These are phyloP conservation scores for Spilosoma lubricipeda DNA, from an alignment of 2,888 invertebrate species.

Conservation along the genomic window DNA sequence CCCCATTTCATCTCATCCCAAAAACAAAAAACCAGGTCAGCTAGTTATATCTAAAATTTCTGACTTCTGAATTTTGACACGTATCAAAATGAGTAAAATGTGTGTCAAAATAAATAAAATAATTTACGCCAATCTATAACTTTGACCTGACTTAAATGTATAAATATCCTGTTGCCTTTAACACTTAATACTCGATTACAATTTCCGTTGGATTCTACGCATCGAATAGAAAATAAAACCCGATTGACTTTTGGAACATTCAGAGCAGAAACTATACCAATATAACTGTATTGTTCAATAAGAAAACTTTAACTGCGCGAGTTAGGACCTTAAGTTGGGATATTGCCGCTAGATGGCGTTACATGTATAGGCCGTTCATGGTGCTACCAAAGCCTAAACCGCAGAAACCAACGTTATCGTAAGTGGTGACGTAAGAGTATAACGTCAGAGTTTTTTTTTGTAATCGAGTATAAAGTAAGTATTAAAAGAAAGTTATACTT, in stretches of 20 bases:
- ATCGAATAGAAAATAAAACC: no score
- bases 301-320: background rate
- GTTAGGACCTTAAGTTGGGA: background rate
- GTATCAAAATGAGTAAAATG: no score
- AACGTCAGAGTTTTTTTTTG: background rate
- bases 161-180: conserved; percentile 6
- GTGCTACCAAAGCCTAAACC: background rate
- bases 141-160: background rate
- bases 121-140: background rate
- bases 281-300: background rate
- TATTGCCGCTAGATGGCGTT: background rate
- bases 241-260: background rate
- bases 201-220: background rate
- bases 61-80: no score
- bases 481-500: conserved; percentile 1
- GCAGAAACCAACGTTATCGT: background rate
- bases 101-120: background rate
- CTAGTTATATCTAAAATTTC: no score
- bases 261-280: no score
- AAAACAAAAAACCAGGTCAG: no score
- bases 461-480: background rate
- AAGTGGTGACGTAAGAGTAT: background rate
- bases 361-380: background rate
- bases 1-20: no score
- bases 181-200: conserved; percentile 2